Evolutionary conservation across 2,888 invertebrate genomes (phyloP).

Genomic region (Xestia xanthographa): DNA sequence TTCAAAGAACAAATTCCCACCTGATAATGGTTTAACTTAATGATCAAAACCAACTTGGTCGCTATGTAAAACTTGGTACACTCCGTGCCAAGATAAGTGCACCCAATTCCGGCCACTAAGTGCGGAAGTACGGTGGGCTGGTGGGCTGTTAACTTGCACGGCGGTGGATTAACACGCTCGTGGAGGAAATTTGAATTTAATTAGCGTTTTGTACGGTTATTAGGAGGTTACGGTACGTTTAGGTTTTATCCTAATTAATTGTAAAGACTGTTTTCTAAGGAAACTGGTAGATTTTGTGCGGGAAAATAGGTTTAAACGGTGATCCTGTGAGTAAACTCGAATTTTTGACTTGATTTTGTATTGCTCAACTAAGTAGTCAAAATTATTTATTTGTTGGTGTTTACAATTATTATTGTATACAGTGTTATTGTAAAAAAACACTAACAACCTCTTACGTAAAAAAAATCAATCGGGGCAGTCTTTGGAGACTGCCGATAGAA

Average conservation of each 20-base stretch:
- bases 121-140: conserved; percentile 22
- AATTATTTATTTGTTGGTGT: not conserved
- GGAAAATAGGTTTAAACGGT: not conserved
- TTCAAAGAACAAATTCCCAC: conserved; percentile 26
- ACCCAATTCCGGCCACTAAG: conserved; percentile 59
- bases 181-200: conserved; percentile 41
- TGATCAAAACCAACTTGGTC: conserved; percentile 29
- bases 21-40: conserved; percentile 38
- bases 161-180: conserved; percentile 37
- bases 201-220: conserved; percentile 34
- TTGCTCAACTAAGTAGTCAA: not conserved
- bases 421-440: too few species aligned
- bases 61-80: conserved; percentile 43
- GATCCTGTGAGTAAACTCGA: not conserved
- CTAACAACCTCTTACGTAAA: too few species aligned
- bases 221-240: conserved; percentile 10
- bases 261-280: not conserved
- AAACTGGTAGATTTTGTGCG: not conserved
- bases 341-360: not conserved
- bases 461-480: too few species aligned
- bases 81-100: conserved; percentile 53
- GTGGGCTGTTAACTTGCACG: conserved; percentile 42
- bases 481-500: too few species aligned
- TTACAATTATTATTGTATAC: too few species aligned
- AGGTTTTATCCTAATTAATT: conserved; percentile 20